Percentiles rank a stretch among this genome's conserved stretches.
These are phyloP conservation scores for Synanthedon formicaeformis DNA, from an alignment of 2,888 invertebrate genomes.

Conservation along the genomic window DNA sequence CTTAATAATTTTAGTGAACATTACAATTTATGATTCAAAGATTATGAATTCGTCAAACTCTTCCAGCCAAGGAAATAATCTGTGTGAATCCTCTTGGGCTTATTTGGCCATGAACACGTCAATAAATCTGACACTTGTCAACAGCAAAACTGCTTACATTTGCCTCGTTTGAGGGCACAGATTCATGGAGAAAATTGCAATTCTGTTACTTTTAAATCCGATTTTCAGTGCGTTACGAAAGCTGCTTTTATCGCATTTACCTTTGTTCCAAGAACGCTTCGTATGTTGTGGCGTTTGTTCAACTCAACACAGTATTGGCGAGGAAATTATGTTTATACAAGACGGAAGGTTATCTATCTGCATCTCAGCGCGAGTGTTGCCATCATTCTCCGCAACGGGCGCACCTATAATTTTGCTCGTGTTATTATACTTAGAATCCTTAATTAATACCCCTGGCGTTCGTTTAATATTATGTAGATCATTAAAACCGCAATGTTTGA, in stretches of 20 bases:
- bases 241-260: background rate
- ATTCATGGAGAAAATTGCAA: slow-evolving; percentile 3
- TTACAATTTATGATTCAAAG: too few relatives aligned
- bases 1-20: too few relatives aligned
- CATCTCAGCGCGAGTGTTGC: background rate
- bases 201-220: background rate
- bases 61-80: slow-evolving; percentile 1
- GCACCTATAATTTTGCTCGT: slow-evolving; percentile 44
- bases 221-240: background rate
- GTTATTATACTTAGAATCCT: slow-evolving; percentile 55
- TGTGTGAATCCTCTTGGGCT: slow-evolving; percentile 28
- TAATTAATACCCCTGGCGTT: slow-evolving; percentile 65
- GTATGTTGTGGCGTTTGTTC: background rate
- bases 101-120: slow-evolving; percentile 42
- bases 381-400: slow-evolving; percentile 2
- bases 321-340: background rate
- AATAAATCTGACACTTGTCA: slow-evolving; percentile 55
- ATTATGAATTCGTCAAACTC: too few relatives aligned
- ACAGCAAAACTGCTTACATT: slow-evolving; percentile 39
- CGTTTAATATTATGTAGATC: slow-evolving; percentile 70
- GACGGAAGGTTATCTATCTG: background rate
- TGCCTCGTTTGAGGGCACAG: slow-evolving; percentile 19
- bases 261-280: background rate
- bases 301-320: background rate
- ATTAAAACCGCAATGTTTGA: slow-evolving; percentile 68